Evolutionary conservation across 2,113 vertebrate species (phyloP).

Genomic region (Manacus vitellinus): DNA sequence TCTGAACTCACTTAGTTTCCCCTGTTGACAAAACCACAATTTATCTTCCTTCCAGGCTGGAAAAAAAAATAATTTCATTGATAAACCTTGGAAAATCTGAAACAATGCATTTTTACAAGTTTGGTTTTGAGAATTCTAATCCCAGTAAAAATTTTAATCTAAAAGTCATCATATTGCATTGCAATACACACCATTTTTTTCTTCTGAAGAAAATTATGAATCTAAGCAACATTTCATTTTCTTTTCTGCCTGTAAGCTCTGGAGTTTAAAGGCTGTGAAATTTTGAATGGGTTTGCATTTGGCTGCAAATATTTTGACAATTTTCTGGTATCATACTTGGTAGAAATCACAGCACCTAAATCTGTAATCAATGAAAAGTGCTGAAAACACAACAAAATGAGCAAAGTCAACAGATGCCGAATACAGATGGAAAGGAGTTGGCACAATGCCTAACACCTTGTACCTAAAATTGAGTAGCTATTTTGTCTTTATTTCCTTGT

Average conservation of each 20-base stretch:
- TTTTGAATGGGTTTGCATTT: background rate
- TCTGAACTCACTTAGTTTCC: background rate
- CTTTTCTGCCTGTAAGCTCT: background rate
- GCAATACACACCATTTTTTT: background rate
- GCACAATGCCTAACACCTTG: background rate
- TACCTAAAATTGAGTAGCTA: slow-evolving; percentile 35
- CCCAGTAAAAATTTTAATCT: background rate
- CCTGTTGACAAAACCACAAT: background rate
- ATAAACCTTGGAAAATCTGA: background rate
- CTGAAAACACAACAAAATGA: background rate
- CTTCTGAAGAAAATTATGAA: background rate
- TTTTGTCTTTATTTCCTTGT: slow-evolving; percentile 32
- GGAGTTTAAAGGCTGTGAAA: background rate
- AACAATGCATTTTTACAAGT: background rate
- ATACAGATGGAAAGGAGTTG: slow-evolving; percentile 22
- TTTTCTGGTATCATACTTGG: background rate
- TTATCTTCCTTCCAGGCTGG: background rate
- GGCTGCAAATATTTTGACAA: background rate
- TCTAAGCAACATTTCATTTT: background rate
- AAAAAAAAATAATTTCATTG: background rate
- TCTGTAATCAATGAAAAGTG: slow-evolving; percentile 14
- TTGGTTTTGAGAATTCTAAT: background rate
- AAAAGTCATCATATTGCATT: background rate
- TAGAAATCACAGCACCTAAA: slow-evolving; percentile 6
- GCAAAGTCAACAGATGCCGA: slow-evolving; percentile 18